Conservation (phyloP, 2,797 vertebrate genomes). For the Hypotaenidia okinawae region DNA sequence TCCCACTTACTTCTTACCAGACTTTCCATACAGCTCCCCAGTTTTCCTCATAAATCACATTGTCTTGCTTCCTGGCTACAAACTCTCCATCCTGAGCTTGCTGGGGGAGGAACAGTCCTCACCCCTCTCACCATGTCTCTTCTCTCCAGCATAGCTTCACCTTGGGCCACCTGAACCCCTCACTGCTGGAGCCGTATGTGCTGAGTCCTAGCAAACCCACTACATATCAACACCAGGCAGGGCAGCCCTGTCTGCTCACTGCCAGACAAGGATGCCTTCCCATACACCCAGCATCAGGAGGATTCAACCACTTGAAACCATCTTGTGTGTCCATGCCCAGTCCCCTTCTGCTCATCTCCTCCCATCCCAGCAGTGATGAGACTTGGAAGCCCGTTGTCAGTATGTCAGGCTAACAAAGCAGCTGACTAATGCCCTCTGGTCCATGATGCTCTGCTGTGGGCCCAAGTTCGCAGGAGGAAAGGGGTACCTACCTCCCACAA, state of each 20-base stretch:
- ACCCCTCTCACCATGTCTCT: background rate
- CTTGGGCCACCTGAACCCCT: background rate
- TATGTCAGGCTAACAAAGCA: background rate
- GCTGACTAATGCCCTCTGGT: rapidly evolving
- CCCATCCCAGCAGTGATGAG: rapidly evolving
- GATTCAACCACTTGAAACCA: background rate
- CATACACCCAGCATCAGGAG: rapidly evolving
- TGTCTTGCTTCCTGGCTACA: background rate
- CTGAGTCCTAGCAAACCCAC: background rate
- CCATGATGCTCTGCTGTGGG: rapidly evolving
- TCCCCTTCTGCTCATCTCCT: background rate
- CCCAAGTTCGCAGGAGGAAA: background rate
- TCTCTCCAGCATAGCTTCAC: background rate
- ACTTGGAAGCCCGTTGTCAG: rapidly evolving
- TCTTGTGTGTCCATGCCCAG: rapidly evolving
- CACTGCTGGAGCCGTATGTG: rapidly evolving
- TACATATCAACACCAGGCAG: background rate
- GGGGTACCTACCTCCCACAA: background rate
- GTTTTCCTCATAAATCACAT: background rate
- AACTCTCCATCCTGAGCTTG: background rate
- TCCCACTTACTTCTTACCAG: background rate
- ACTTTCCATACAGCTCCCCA: background rate
- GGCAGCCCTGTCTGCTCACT: background rate
- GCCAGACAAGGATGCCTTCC: background rate
- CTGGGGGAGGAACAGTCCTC: background rate